Evolutionary conservation across 2,888 invertebrate species (phyloP).

Genomic region (Caenorhabditis doughertyi): DNA sequence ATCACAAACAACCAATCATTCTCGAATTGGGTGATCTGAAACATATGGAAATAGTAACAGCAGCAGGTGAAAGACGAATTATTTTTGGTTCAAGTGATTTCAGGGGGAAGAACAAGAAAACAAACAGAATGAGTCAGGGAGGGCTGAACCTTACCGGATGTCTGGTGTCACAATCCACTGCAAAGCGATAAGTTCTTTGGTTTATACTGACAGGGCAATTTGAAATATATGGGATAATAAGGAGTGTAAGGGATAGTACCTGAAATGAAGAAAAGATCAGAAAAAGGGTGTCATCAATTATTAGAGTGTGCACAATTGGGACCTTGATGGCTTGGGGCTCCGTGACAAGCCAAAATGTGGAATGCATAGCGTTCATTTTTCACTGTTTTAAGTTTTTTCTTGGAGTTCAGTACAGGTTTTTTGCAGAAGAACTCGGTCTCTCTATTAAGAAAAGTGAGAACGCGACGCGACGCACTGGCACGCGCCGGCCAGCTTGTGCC

Average conservation of each 20-base stretch:
- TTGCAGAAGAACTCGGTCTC: too few species aligned
- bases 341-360: too few species aligned
- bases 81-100: background rate
- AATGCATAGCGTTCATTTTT: too few species aligned
- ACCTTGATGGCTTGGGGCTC: too few species aligned
- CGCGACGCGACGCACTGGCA: too few species aligned
- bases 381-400: too few species aligned
- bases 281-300: too few species aligned
- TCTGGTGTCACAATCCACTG: conserved; percentile 1
- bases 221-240: background rate
- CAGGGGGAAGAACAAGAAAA: too few species aligned
- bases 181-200: background rate
- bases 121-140: background rate
- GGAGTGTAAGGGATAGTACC: background rate
- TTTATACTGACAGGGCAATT: conserved; percentile 13
- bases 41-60: background rate
- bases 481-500: too few species aligned
- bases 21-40: conserved; percentile 17
- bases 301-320: too few species aligned
- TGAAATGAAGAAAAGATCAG: background rate
- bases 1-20: conserved; percentile 16
- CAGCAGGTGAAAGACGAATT: background rate
- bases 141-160: conserved; percentile 9
- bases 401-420: too few species aligned
- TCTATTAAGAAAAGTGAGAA: too few species aligned